These are phyloP conservation scores for Sycophaga agraensis DNA, from an alignment of 1,140 invertebrate genomes.

Conservation along the genomic window DNA sequence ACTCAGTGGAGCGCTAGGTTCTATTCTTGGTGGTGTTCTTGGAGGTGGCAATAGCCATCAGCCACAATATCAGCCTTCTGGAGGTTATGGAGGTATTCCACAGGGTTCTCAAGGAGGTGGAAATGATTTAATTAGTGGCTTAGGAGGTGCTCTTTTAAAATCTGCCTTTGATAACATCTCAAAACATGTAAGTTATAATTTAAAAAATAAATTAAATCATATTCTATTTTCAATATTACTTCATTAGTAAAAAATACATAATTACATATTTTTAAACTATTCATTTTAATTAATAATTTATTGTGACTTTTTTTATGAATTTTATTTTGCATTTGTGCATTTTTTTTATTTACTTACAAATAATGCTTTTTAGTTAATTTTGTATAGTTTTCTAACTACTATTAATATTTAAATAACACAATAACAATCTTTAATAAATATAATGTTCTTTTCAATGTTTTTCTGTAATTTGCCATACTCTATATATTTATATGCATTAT, in stretches of 20 bases:
- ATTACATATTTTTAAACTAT: not conserved
- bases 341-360: not conserved
- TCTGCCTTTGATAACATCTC: conserved; percentile 47
- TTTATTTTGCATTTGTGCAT: not conserved
- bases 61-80: conserved; percentile 25
- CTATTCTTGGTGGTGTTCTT: conserved; percentile 47
- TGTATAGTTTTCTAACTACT: too few species aligned
- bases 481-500: not conserved
- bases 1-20: conserved; percentile 43
- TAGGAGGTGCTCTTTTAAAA: conserved; percentile 47
- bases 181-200: conserved; percentile 44
- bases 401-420: too few species aligned
- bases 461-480: not conserved
- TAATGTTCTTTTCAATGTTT: not conserved
- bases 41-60: conserved; percentile 36
- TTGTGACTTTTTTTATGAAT: not conserved
- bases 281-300: not conserved
- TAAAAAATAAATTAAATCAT: too few species aligned
- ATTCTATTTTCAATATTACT: too few species aligned
- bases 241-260: too few species aligned
- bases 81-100: conserved; percentile 35
- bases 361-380: too few species aligned
- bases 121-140: conserved; percentile 44
- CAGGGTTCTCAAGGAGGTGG: conserved; percentile 35
- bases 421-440: too few species aligned